Evolutionary conservation across 2,888 invertebrate species (phyloP), one percentile per base, ranked within the genome.

Genomic region (Melinaea menophilus): DNA sequence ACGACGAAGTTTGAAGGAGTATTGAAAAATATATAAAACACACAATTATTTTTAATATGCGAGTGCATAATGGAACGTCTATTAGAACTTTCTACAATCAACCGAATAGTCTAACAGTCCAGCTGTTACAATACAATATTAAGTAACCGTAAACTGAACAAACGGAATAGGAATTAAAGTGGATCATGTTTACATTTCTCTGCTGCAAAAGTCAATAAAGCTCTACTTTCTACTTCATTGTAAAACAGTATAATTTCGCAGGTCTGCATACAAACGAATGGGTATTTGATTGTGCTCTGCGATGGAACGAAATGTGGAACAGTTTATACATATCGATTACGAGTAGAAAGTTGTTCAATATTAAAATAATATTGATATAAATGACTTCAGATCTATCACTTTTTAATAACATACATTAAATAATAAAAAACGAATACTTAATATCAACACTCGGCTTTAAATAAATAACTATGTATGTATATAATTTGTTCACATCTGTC

Each of bases 141-240:
- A 61, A 64, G 64, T 59, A 62, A 64, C 57, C 61, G 61, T 64
- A 61, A 56, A 59, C 61, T 58, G 59, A 62, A 58, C 58, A 60
- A 66, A 64, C 54, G 55, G 60, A 61, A 58, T 58, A 61, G 55
- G 58, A 64, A 61, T 63, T 59, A 63, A 72, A 67, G 70, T 69
- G 69, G 72, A 69, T 69, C 72, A 72, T 75, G 73, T 75, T 74
- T 70, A 66, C 65, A 58, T 65, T 69, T 64, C 66, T 64, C 55
- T 73, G 71, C 71, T 74, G 73, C 72, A 74, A 75, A 72, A 76
- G 75, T 75, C 75, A 76, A 79, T 73, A 78, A 69, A 73, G 72
- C 69, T 79, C 70, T 71, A 80, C 84, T 84, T 85, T 85, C 85
- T 83, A 76, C 70, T 72, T 70, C 72, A 72, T 75, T 73, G 35